Evolutionary conservation across 2,797 vertebrate genomes (phyloP), one percentile per base, ranked within the genome.

Genomic region (Enteromius radiatus): DNA sequence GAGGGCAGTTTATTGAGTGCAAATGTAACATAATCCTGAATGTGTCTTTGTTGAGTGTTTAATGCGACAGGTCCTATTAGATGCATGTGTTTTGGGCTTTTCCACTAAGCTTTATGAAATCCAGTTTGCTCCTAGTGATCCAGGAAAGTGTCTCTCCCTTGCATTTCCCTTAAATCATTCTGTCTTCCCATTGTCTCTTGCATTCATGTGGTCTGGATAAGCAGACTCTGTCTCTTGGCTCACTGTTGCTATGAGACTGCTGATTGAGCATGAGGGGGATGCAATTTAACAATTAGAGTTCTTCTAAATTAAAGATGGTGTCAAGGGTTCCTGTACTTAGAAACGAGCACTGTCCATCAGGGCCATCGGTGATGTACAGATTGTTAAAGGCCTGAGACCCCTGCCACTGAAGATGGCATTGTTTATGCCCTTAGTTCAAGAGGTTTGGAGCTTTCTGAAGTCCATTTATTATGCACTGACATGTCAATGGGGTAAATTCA

Each of bases 281-380:
- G 89, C 91, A 91, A 92, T 92, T 93, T 92, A 92, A 88, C 92
- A 94, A 94, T 95, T 94, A 92, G 85, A 91, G 91, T 86, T 85
- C 83, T 92, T 92, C 89, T 85, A 92, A 92, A 93, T 92, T 88
- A 91, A 91, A 91, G 89, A 90, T 86, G 83, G 84, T 90, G 86
- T 91, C 87, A 92, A 89, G 88, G 88, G 88, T 92, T 92, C 77
- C 86, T 41, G 68, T 87, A 84, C 87, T 90, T 89, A 80, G 76
- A 75, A 54, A 76, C 61, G 70, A 64, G 78, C 77, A 81, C 81
- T 83, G 84, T 49, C 78, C 70, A 59, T 49, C 75, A 38, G 61
- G 38, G 80, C 76, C 59, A 33, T 56, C 45, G n/a, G n/a, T 64
- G 49, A 78, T 17, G 45, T 10, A 21, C 67, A 81, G 80, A 84